Evolutionary conservation across 1,140 invertebrate genomes (phyloP).

Genomic region (Euglossa dilemma): DNA sequence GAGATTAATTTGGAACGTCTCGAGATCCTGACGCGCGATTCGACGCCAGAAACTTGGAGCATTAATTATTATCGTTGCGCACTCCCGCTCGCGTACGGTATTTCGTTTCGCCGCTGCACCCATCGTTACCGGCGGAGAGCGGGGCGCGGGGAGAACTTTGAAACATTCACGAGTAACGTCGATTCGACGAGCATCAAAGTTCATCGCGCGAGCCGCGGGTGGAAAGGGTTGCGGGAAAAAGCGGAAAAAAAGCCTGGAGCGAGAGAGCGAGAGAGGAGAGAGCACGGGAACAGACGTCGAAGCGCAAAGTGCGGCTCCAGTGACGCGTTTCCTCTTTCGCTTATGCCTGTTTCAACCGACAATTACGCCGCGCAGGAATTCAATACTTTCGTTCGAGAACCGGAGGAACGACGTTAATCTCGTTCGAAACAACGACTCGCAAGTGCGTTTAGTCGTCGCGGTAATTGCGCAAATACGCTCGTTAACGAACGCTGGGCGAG

Average conservation of each 20-base stretch:
- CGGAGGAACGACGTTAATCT: conserved; percentile 38
- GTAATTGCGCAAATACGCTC: conserved; percentile 59
- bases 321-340: conserved; percentile 1
- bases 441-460: background rate
- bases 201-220: background rate
- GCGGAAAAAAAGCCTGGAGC: too few relatives aligned
- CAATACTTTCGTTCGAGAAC: conserved; percentile 6
- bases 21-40: conserved; percentile 41
- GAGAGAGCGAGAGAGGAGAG: too few relatives aligned
- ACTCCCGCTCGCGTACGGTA: background rate
- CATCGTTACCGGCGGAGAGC: conserved; percentile 1
- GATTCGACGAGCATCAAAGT: conserved; percentile 8
- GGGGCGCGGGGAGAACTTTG: conserved; percentile 5
- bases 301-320: background rate
- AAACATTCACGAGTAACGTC: conserved; percentile 13
- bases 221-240: background rate
- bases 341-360: background rate
- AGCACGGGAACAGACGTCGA: background rate
- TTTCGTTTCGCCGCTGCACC: conserved; percentile 25
- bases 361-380: conserved; percentile 1
- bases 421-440: conserved; percentile 49
- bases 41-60: conserved; percentile 30
- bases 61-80: conserved; percentile 43
- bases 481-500: conserved; percentile 29
- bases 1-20: conserved; percentile 30